A percentile compares a stretch with the other conserved stretches of the same genome.
phyloP scores from a whole-genome alignment of 2,797 vertebrate species.

The Enteromius thamalakanensis region DNA sequence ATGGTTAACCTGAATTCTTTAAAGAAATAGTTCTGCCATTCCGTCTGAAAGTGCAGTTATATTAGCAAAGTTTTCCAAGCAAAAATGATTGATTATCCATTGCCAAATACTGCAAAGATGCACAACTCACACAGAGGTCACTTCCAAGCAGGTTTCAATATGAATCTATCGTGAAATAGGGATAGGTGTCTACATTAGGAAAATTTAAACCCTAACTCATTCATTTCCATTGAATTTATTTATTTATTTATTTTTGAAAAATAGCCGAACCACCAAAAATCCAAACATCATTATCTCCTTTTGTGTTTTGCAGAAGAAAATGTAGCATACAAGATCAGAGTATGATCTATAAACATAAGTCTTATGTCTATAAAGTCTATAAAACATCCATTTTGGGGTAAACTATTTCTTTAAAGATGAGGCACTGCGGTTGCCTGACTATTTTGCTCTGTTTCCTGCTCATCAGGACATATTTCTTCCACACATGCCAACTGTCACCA shows the following conservation, averaged over 20 bases:
- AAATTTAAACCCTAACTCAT: not conserved
- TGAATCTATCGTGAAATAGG: not conserved
- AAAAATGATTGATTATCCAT: not conserved
- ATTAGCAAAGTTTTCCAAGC: not conserved
- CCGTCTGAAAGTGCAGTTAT: not conserved
- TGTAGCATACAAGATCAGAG: not conserved
- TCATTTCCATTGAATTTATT: not conserved
- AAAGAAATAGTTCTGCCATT: not conserved
- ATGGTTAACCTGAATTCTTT: constrained; percentile 7
- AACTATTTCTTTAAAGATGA: constrained; percentile 11
- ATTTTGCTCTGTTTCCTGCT: constrained; percentile 41
- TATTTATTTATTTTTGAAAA: not conserved
- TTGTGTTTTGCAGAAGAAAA: not conserved
- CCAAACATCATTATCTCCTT: not conserved
- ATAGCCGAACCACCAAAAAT: not conserved
- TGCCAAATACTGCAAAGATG: not conserved
- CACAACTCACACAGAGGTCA: not conserved
- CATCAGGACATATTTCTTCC: constrained; percentile 4
- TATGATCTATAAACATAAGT: not conserved
- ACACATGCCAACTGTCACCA: constrained; percentile 11
- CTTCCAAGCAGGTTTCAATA: not conserved
- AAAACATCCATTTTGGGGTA: not conserved
- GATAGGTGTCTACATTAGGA: not conserved
- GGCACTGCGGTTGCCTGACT: not conserved
- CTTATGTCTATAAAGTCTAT: too few relatives aligned